phyloP scores from a whole-genome alignment of 1,140 invertebrate genomes.

The Lycorma delicatula region DNA sequence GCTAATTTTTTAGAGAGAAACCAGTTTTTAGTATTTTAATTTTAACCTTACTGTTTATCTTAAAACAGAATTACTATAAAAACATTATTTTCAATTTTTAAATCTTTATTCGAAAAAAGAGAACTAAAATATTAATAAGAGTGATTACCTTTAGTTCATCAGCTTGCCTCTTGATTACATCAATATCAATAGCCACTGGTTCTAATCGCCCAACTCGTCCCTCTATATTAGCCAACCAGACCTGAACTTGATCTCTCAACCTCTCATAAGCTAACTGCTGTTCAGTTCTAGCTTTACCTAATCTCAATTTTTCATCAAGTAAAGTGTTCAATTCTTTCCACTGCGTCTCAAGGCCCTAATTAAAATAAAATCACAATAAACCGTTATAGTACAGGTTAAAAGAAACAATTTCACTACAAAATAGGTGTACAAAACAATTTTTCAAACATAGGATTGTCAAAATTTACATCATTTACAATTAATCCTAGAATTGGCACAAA shows the following conservation, averaged over 20 bases:
- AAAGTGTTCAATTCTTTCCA: slow-evolving; percentile 76
- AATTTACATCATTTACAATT: too few species aligned
- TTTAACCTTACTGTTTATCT: background rate
- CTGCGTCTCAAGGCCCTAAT: slow-evolving; percentile 66
- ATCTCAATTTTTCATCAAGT: slow-evolving; percentile 72
- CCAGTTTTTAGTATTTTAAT: too few species aligned
- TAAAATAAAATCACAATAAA: too few species aligned
- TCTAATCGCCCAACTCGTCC: slow-evolving; percentile 58
- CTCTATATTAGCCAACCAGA: slow-evolving; percentile 79
- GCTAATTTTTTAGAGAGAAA: too few species aligned
- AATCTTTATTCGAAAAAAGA: background rate
- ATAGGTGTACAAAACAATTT: too few species aligned
- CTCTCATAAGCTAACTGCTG: slow-evolving; percentile 77
- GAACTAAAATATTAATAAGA: background rate
- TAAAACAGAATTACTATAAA: background rate
- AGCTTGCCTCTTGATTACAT: slow-evolving; percentile 70
- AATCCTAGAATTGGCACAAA: too few species aligned
- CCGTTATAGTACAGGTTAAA: too few species aligned
- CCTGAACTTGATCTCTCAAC: slow-evolving; percentile 69
- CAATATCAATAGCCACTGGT: slow-evolving; percentile 78
- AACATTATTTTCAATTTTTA: too few species aligned
- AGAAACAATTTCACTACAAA: too few species aligned
- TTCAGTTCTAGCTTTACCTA: slow-evolving; percentile 73
- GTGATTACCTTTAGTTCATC: slow-evolving; percentile 67
- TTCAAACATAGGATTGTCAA: too few species aligned